Conservation (phyloP, 2,113 vertebrate genomes). For the Gopherus evgoodei region DNA sequence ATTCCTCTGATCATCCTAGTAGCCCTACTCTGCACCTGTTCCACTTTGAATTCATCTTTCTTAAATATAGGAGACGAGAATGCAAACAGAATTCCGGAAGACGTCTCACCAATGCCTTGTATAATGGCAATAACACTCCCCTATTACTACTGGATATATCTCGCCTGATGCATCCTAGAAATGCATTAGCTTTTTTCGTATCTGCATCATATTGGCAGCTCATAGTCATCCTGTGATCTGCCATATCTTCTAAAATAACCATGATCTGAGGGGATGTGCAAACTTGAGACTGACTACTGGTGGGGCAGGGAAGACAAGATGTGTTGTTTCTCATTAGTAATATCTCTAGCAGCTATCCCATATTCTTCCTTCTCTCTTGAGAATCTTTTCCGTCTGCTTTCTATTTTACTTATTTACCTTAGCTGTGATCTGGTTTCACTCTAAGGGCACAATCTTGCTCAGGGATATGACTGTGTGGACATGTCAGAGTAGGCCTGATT, state of each 20-base stretch:
- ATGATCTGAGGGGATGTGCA: neutral
- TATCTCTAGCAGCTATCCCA: neutral
- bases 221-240: neutral
- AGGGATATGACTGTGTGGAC: neutral
- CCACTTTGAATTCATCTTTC: neutral
- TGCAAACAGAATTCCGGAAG: neutral
- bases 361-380: neutral
- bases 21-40: neutral
- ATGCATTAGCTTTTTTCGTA: neutral
- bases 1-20: neutral
- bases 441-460: neutral
- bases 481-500: neutral
- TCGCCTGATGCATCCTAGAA: neutral
- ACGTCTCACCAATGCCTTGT: neutral
- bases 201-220: neutral
- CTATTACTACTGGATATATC: neutral
- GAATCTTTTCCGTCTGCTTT: neutral
- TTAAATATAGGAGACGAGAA: neutral
- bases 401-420: neutral
- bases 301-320: neutral
- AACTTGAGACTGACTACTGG: neutral
- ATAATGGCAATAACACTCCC: neutral
- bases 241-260: neutral
- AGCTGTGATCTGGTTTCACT: neutral
- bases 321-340: neutral